phyloP scores from a whole-genome alignment of 2,888 invertebrate species.

The Synanthedon myopaeformis region DNA sequence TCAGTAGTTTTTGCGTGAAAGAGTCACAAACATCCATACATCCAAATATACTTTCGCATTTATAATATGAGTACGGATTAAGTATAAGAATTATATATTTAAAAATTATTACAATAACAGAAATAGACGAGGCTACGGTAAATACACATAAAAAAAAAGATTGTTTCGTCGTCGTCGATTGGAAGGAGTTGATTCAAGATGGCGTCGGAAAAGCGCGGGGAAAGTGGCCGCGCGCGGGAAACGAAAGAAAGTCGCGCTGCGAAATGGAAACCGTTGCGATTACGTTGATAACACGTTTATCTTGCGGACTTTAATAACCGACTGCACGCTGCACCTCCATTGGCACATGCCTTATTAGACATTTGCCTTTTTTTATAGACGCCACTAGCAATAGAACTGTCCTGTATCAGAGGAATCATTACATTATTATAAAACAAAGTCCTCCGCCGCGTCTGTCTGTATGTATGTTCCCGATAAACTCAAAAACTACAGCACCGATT shows the following conservation, averaged over 20 bases:
- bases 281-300: constrained; percentile 52
- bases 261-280: constrained; percentile 65
- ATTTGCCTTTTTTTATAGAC: not conserved
- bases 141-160: not conserved
- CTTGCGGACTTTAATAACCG: constrained; percentile 34
- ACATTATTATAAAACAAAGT: too few relatives aligned
- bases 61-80: too few relatives aligned
- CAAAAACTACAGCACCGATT: too few relatives aligned
- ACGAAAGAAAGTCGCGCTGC: constrained; percentile 61
- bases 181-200: constrained; percentile 32
- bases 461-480: too few relatives aligned
- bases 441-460: too few relatives aligned
- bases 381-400: too few relatives aligned
- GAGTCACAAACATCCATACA: too few relatives aligned
- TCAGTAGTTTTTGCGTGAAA: too few relatives aligned
- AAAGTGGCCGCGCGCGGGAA: constrained; percentile 67
- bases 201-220: constrained; percentile 62
- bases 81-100: too few relatives aligned
- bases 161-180: not conserved
- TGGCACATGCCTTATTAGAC: not conserved
- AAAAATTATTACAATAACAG: too few relatives aligned
- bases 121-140: not conserved
- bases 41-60: too few relatives aligned
- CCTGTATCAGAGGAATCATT: too few relatives aligned
- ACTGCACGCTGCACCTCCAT: constrained; percentile 6